phyloP scores from a whole-genome alignment of 2,113 vertebrate species.

The Aythya baeri region DNA sequence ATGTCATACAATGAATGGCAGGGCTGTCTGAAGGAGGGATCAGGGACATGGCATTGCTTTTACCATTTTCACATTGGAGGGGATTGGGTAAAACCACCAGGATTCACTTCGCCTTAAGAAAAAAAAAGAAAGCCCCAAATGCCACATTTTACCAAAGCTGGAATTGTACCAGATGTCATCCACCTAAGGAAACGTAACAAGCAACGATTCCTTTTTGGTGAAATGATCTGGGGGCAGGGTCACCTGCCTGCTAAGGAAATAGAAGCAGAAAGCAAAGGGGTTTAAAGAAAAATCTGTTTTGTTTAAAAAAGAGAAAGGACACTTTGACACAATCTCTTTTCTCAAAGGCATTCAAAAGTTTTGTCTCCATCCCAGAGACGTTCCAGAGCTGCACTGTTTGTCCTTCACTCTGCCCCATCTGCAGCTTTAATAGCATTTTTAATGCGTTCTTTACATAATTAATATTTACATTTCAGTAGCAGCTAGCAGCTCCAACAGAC shows the following conservation, averaged over 20 bases:
- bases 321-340: not conserved
- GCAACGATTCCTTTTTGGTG: not conserved
- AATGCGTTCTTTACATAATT: conserved; percentile 43
- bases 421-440: not conserved
- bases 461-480: conserved; percentile 49
- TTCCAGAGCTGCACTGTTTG: not conserved
- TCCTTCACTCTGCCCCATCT: conserved; percentile 16
- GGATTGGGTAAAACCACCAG: not conserved
- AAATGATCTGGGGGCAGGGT: not conserved
- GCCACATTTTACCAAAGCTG: not conserved
- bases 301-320: not conserved
- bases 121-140: not conserved
- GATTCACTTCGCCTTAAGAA: not conserved
- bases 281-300: not conserved
- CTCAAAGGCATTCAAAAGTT: not conserved
- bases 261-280: not conserved
- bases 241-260: not conserved
- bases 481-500: not conserved
- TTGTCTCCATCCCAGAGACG: not conserved
- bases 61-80: not conserved
- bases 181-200: not conserved
- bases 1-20: not conserved
- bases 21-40: not conserved
- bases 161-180: not conserved
- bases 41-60: not conserved